phyloP scores from a whole-genome alignment of 1,140 invertebrate species.

The Trachelipus rathkii region DNA sequence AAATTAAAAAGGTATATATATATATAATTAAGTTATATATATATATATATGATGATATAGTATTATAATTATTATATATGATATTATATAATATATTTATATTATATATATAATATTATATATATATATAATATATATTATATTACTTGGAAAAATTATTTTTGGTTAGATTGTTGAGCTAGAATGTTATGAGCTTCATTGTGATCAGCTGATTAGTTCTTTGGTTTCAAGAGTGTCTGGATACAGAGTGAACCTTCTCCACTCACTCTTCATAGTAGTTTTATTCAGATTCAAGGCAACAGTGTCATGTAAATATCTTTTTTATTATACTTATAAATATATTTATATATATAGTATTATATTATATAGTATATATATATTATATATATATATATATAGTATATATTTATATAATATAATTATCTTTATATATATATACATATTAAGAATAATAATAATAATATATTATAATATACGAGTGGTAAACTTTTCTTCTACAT shows the following conservation, averaged over 20 bases:
- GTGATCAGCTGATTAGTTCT: slow-evolving; percentile 70
- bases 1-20: too few species aligned
- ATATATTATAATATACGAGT: too few species aligned
- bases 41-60: too few species aligned
- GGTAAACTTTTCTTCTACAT: too few species aligned
- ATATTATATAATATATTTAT: too few species aligned
- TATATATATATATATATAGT: slow-evolving; percentile 13
- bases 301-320: slow-evolving; percentile 68
- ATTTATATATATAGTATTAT: slow-evolving; percentile 7
- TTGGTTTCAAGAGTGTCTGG: slow-evolving; percentile 64
- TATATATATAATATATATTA: too few species aligned
- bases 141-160: too few species aligned
- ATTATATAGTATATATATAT: slow-evolving; percentile 9
- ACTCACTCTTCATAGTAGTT: slow-evolving; percentile 68
- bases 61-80: too few species aligned
- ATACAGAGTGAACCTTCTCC: slow-evolving; percentile 65
- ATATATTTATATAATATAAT: slow-evolving; percentile 52
- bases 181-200: slow-evolving; percentile 80
- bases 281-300: slow-evolving; percentile 73
- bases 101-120: too few species aligned
- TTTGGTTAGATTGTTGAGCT: slow-evolving; percentile 66
- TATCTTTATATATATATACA: too few species aligned
- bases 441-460: too few species aligned
- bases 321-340: neutral
- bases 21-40: too few species aligned